Evolutionary conservation across 2,113 vertebrate species (phyloP).

Genomic region (Dicerorhinus sumatrensis): DNA sequence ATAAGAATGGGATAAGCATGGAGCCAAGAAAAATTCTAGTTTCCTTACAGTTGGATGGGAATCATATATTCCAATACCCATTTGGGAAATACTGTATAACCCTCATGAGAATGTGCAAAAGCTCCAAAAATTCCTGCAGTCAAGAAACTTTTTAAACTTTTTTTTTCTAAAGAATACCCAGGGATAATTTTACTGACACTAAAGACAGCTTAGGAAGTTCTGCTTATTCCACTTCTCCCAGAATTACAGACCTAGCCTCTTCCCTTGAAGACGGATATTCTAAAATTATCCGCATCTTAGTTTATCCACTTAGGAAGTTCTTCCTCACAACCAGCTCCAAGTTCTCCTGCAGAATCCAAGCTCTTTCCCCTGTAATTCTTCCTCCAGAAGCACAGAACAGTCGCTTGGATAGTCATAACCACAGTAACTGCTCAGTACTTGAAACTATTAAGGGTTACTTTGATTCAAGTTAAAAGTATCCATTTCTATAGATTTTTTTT

Average conservation of each 20-base stretch:
- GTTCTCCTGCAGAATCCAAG: background rate
- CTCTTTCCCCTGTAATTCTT: no score
- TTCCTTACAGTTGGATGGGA: background rate
- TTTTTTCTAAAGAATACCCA: background rate
- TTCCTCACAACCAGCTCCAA: background rate
- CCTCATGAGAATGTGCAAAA: background rate
- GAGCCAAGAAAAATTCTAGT: background rate
- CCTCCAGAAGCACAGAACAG: background rate
- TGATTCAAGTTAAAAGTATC: background rate
- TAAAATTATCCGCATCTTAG: background rate
- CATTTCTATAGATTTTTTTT: background rate
- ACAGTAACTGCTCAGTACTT: background rate
- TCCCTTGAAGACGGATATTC: background rate
- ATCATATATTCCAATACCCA: background rate
- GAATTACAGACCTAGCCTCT: background rate
- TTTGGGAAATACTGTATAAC: background rate
- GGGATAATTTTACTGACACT: background rate
- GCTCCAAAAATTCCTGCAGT: background rate
- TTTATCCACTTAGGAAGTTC: no score
- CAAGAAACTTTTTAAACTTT: background rate
- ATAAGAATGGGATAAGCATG: background rate
- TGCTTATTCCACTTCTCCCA: background rate
- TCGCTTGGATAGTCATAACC: fast-evolving
- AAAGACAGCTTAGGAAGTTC: background rate
- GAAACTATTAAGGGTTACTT: background rate